Evolutionary conservation across 2,797 vertebrate genomes (phyloP).

Genomic region (Carapus acus): DNA sequence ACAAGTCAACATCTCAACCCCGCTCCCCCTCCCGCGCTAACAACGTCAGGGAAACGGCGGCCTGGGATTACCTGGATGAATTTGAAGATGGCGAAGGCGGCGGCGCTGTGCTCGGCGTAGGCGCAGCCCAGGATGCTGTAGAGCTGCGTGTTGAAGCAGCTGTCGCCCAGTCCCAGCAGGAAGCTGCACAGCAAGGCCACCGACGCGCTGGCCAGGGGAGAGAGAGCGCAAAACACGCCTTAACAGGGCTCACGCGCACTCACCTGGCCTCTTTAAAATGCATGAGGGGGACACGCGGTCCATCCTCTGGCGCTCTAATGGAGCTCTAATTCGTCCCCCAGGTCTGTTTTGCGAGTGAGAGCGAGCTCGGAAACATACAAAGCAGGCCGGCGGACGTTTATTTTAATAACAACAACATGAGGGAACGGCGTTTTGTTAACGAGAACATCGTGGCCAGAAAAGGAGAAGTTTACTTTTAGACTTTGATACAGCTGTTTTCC

Average conservation of each 20-base stretch:
- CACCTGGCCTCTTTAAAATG: background rate
- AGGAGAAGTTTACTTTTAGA: too few species aligned
- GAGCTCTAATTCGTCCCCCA: background rate
- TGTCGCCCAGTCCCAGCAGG: slow-evolving; percentile 77
- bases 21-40: slow-evolving; percentile 38
- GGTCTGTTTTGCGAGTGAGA: too few species aligned
- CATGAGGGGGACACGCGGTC: background rate
- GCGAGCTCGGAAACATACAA: too few species aligned
- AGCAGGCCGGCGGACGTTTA: too few species aligned
- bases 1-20: slow-evolving; percentile 31
- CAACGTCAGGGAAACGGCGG: slow-evolving; percentile 41
- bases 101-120: slow-evolving; percentile 71
- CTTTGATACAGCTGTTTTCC: too few species aligned
- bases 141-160: slow-evolving; percentile 81
- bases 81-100: slow-evolving; percentile 81
- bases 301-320: background rate
- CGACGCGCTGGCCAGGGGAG: slow-evolving; percentile 55
- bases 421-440: too few species aligned
- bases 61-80: slow-evolving; percentile 76
- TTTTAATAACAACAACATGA: too few species aligned
- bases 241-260: too few species aligned
- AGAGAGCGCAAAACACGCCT: too few species aligned
- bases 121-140: slow-evolving; percentile 76
- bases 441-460: too few species aligned
- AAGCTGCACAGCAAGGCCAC: slow-evolving; percentile 77